These are phyloP conservation scores for Drosophila cracens DNA, from an alignment of 2,888 invertebrate species.

Conservation along the genomic window DNA sequence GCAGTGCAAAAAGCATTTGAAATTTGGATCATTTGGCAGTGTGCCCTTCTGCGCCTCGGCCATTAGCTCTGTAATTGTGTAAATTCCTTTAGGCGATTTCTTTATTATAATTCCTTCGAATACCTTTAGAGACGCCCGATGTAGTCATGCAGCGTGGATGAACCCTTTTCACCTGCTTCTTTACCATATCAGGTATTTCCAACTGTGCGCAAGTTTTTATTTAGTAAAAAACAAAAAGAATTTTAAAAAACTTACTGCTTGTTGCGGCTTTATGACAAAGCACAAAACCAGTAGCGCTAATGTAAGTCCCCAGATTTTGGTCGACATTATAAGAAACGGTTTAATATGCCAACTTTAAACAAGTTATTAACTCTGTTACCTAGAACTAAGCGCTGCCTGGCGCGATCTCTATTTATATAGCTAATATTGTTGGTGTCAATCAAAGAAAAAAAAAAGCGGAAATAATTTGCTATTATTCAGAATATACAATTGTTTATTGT, in stretches of 20 bases:
- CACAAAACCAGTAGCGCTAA: conserved; percentile 36
- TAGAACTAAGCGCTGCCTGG: conserved; percentile 41
- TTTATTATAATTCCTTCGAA: neutral
- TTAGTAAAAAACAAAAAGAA: neutral
- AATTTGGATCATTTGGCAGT: conserved; percentile 67
- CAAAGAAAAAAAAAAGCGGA: neutral
- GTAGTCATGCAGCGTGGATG: conserved; percentile 74
- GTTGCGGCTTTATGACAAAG: conserved; percentile 30
- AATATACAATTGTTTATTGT: conserved; percentile 17
- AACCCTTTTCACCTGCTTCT: conserved; percentile 72
- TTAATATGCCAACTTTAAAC: neutral
- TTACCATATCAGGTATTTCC: conserved; percentile 76
- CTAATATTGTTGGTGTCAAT: conserved; percentile 5
- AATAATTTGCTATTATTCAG: conserved; percentile 49
- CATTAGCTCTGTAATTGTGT: conserved; percentile 54
- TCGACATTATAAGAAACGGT: conserved; percentile 27
- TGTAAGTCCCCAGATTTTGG: conserved; percentile 33
- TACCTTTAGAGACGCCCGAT: conserved; percentile 77
- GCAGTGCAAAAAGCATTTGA: conserved; percentile 83
- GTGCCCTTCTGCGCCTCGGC: conserved; percentile 42
- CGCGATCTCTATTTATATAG: conserved; percentile 53
- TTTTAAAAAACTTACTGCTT: conserved; percentile 51
- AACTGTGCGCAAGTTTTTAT: conserved; percentile 43
- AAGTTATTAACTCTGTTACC: neutral
- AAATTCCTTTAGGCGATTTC: neutral